Evolutionary conservation across 2,888 invertebrate genomes (phyloP).

Genomic region (Caradrina kadenii): DNA sequence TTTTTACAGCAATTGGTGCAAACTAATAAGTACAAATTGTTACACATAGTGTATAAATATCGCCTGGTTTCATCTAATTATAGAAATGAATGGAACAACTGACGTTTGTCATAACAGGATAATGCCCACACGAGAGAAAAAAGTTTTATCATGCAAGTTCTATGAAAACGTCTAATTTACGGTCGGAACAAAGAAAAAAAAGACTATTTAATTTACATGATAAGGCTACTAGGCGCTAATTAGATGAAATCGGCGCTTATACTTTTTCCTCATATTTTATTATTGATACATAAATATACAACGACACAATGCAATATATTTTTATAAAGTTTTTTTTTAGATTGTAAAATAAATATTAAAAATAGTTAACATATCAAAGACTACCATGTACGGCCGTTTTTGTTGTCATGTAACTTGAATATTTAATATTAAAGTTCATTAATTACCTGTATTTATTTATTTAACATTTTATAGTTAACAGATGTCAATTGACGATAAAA

Average conservation of each 20-base stretch:
- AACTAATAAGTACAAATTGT: conserved; percentile 78
- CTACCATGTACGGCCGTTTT: conserved; percentile 71
- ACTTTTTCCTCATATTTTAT: conserved; percentile 72
- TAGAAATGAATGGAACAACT: conserved; percentile 5
- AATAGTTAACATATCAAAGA: conserved; percentile 83
- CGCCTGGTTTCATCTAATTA: conserved; percentile 50
- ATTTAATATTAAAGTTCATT: conserved; percentile 75
- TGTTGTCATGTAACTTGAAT: conserved; percentile 74
- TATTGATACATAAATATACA: conserved; percentile 82
- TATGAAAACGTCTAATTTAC: conserved; percentile 26
- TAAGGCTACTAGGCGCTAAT: conserved; percentile 45
- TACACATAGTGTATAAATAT: conserved; percentile 56
- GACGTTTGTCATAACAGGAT: conserved; percentile 29
- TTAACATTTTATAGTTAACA: conserved; percentile 74
- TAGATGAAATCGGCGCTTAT: conserved; percentile 63
- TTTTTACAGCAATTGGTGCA: conserved; percentile 71
- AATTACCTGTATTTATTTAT: conserved; percentile 72
- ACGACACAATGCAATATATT: conserved; percentile 87
- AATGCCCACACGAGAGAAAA: conserved; percentile 13
- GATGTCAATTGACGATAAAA: conserved; percentile 81
- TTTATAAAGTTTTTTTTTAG: conserved; percentile 81
- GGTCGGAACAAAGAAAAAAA: conserved; percentile 53
- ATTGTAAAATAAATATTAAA: conserved; percentile 70
- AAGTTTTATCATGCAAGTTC: conserved; percentile 45
- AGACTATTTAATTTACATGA: conserved; percentile 41